A percentile compares a stretch with the other conserved stretches of the same genome.
These are phyloP conservation scores for Pteronotus mesoamericanus DNA, from an alignment of 2,797 vertebrate genomes.

Conservation along the genomic window DNA sequence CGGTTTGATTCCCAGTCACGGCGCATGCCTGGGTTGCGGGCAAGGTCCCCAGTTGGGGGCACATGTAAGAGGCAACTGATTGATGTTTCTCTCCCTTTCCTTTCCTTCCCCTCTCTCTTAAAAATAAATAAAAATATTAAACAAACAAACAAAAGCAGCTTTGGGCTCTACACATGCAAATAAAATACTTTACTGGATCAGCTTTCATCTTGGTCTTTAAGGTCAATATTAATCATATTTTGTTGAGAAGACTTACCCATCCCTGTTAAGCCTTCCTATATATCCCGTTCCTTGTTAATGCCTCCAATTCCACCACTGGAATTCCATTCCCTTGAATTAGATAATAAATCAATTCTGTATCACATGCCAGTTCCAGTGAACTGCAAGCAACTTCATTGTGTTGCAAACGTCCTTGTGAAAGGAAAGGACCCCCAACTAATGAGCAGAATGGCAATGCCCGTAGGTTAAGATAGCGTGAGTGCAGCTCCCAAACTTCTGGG, in stretches of 20 bases:
- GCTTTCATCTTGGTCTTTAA: slow-evolving; percentile 11
- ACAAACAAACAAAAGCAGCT: background rate
- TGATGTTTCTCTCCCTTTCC: background rate
- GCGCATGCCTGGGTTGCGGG: background rate
- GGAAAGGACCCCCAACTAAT: background rate
- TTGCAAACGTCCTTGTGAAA: background rate
- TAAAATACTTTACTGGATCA: background rate
- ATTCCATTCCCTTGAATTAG: background rate
- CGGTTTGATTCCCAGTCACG: background rate
- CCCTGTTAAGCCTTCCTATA: background rate
- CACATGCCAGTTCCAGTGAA: background rate
- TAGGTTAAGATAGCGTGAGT: background rate
- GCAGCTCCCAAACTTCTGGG: background rate
- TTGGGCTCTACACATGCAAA: background rate
- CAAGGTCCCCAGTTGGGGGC: background rate
- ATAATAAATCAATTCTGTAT: background rate
- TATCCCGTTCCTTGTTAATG: background rate
- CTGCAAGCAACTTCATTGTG: background rate
- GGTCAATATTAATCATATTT: background rate
- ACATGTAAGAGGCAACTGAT: background rate
- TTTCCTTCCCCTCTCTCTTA: background rate
- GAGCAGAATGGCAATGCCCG: background rate
- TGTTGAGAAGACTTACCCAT: background rate
- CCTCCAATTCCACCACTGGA: background rate
- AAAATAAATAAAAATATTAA: background rate